Evolutionary conservation across 2,113 vertebrate species (phyloP), one percentile per base, ranked within the genome.

Genomic region (Sylvilagus bachmani): DNA sequence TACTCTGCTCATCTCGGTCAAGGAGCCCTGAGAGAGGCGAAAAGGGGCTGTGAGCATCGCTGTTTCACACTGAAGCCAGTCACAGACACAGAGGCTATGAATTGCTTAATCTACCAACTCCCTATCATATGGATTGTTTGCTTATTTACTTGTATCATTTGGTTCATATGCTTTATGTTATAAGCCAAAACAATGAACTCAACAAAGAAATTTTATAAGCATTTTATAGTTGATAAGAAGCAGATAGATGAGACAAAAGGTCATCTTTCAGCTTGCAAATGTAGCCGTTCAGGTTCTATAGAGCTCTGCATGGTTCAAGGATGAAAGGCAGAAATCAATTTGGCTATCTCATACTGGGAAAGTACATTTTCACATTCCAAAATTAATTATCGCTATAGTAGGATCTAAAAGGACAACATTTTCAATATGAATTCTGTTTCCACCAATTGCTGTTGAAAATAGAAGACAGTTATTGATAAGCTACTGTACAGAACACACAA

Each of bases 161-260:
- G 29, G 38, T 74, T 89, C 66, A 49, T 49, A 80, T 58, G 29
- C 31, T 74, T 95, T 92, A 73, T 69, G 74, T 84, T 67, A 80
- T 58, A 88, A 93, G 55, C 29, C 71, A 73, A 1, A 89, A 24
- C 27, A 61, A 22, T 78, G 31, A 93, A 58, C n/a, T 91, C 21
- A 62, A 74, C 78, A 53, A 67, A 91, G 71, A 53, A 70, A 58
- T 62, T 94, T 95, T 89, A 86, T 75, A 62, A 80, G 19, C 91
- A 89, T 95, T 95, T 96, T 89, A n/a, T 29, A 82, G 69, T 82
- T 94, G 51, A 3, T 62, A 80, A 80, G 75, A 92, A 71, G 71
- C 74, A 93, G 66, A 55, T 87, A 49, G 66, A 86, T 94, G 79
- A 94, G 24, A 66, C 49, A 74, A 82, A 78, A 84, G 62, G 31